Conservation (phyloP, 2,797 vertebrate species). For the Galagoides demidoff region DNA sequence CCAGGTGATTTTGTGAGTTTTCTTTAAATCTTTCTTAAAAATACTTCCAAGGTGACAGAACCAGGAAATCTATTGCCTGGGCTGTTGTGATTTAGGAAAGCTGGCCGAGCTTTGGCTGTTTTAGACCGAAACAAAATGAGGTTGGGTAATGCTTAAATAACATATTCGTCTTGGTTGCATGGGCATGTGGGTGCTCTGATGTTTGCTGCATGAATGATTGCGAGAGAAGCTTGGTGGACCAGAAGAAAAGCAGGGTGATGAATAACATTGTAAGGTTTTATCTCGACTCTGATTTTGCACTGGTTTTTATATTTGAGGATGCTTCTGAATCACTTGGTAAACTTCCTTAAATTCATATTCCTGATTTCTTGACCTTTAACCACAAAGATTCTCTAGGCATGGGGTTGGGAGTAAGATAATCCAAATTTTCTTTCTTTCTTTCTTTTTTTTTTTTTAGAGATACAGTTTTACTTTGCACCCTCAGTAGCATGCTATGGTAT, state of each 20-base stretch:
- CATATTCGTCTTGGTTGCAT: accelerated
- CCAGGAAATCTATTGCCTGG: not conserved
- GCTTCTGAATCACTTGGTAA: not conserved
- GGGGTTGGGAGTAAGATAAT: not conserved
- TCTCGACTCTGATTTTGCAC: not conserved
- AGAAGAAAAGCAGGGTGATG: not conserved
- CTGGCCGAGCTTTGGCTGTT: not conserved
- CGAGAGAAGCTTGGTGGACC: not conserved
- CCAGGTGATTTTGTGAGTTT: not conserved
- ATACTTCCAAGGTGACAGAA: not conserved
- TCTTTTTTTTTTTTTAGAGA: too few species aligned
- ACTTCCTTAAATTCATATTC: not conserved
- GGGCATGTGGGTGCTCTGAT: not conserved
- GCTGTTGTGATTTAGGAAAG: not conserved
- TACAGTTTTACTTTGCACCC: too few species aligned
- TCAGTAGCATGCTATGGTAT: too few species aligned
- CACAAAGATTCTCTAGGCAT: not conserved
- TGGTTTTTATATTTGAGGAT: not conserved
- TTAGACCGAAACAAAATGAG: not conserved
- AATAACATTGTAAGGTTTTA: not conserved
- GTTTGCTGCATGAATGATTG: not conserved
- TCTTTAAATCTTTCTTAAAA: constrained; percentile 36
- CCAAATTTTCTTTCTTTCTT: not conserved
- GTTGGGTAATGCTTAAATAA: too few species aligned
- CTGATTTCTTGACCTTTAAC: not conserved